Base-by-base conservation (phyloP, 2,888 invertebrate species). In the Stenolophus ochropezus region DNA sequence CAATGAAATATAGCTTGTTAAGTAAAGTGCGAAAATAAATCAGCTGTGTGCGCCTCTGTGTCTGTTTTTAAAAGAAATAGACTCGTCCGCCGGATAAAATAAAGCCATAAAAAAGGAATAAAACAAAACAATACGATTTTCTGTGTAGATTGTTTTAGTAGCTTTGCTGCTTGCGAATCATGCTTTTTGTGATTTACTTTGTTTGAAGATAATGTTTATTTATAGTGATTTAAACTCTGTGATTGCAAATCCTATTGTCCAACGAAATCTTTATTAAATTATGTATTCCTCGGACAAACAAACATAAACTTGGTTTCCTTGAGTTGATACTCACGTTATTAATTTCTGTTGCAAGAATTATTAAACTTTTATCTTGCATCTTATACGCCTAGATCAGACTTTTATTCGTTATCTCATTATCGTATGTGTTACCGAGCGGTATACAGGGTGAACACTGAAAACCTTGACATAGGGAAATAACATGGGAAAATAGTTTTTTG, bases 61-160 rank as follows among this genome's bases (percentile, higher is more conserved):
- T 42, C 33, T 42, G 33, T 42, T 42, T 56, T 56, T 56, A 56
- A 56, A 56, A 21, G 56, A 21, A 56, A 21, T 21, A 56, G 56
- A 56, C n/a, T 56, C 33, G 33, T 42, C 33, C 33, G 33, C 33
- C 2, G 33, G 33, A 42, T 42, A 42, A 42, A 42, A 42, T 42
- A 42, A 42, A 42, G 33, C 33, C 0, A 42, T 42, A 42, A 42
- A 42, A 33, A 42, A 42, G 11, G 33, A 42, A 42, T 42, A 42
- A 42, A 42, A 42, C 11, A 8, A 6, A 42, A 42, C 33, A 42
- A 42, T 42, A 42, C 33, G 33, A 42, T 42, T 42, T 42, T 42
- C 33, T 11, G 8, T 3, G 33, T 6, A 42, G 11, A 42, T 42
- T 42, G 33, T 42, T 42, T 42, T 42, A 42, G 33, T 42, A 42